Base-by-base conservation (phyloP, 1,140 invertebrate species). In the Archegozetes longisetosus region DNA sequence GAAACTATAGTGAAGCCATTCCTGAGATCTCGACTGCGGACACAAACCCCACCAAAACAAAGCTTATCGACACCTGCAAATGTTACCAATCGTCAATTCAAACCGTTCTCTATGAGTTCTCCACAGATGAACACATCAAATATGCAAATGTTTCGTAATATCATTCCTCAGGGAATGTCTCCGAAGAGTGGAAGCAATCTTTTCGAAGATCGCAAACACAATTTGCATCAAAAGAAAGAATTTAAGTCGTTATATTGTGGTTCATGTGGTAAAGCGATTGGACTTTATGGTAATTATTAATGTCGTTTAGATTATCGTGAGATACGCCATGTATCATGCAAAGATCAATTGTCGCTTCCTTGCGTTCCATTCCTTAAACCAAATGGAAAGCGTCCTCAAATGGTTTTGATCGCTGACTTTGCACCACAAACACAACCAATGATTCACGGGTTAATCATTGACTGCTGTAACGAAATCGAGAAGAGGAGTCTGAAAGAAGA, bases 381-480 rank as follows among this genome's bases (percentile, higher is more conserved):
- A n/a, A n/a, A n/a, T n/a, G n/a, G n/a, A n/a, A n/a, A n/a, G n/a
- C n/a, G n/a, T 27, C 27, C 14, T 46, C 9, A 54, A 24, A 47
- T 55, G 49, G 46, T 59, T 49, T 66, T 76, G 64, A 82, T 91
- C 65, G 78, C 82, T 27, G 88, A 93, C 70, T 91, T 82, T 69
- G 49, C 54, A 14, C 88, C 90, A 14, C 73, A 74, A 48, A 78
- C 79, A 3, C 75, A 85, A 24, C 94, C 94, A 1, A 89, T 93
- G 84, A 84, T 98, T 50, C 94, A 94, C 6, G 84, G 86, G 1
- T 69, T 97, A 1, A 78, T 98, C 62, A n/a, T n/a, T n/a, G n/a
- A n/a, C n/a, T n/a, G n/a, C n/a, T n/a, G n/a, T n/a, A n/a, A n/a
- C n/a, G n/a, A n/a, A n/a, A n/a, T n/a, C n/a, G n/a, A n/a, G n/a